Conservation (phyloP, 2,888 invertebrate species). For the Marronus borbonicus region DNA sequence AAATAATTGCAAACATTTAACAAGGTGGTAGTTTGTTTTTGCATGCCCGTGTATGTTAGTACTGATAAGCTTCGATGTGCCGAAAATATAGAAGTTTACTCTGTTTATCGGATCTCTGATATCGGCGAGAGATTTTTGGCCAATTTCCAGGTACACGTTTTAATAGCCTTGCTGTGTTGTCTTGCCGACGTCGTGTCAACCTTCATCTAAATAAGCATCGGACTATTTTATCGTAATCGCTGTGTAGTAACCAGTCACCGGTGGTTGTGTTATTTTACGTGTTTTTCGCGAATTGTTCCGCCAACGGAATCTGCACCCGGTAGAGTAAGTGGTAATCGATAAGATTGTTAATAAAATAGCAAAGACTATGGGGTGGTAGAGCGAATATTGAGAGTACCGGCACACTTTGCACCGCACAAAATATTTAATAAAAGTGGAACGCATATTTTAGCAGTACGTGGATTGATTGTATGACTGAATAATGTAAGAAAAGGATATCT, state of each 20-base stretch:
- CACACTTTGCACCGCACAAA: too few species aligned
- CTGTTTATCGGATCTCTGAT: constrained; percentile 3
- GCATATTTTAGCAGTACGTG: too few species aligned
- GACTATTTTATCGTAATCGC: background rate
- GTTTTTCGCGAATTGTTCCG: background rate
- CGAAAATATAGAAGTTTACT: background rate
- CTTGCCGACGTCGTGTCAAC: constrained; percentile 4
- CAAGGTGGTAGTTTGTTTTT: too few species aligned
- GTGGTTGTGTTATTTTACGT: constrained; percentile 4
- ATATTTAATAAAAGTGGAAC: too few species aligned
- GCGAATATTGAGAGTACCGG: too few species aligned
- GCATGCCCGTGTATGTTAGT: too few species aligned
- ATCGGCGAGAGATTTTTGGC: constrained; percentile 8
- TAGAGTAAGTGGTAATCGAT: constrained; percentile 10
- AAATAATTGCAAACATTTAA: too few species aligned
- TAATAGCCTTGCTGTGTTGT: background rate
- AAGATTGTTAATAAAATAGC: too few species aligned
- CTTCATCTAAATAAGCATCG: background rate
- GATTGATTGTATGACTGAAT: too few species aligned
- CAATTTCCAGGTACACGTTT: background rate
- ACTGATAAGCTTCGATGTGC: background rate
- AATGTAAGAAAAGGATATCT: too few species aligned
- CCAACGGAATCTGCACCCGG: background rate
- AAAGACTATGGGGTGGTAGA: too few species aligned
- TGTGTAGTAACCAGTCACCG: background rate